Conservation (phyloP, 2,797 vertebrate genomes). For the Knipowitschia caucasica region DNA sequence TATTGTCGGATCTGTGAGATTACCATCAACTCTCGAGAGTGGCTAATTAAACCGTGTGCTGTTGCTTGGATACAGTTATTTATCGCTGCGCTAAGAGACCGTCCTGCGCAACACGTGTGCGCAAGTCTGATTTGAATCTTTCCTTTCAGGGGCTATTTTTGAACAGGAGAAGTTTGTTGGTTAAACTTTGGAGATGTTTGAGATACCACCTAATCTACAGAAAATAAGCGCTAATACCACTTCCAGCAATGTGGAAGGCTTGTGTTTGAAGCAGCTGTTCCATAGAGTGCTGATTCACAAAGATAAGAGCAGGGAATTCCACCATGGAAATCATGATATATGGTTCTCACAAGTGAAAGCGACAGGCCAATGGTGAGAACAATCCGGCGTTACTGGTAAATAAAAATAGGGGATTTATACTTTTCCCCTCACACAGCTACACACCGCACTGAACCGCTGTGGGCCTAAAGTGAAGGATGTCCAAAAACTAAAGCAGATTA, state of each 20-base stretch:
- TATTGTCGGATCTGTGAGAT: slow-evolving; percentile 18
- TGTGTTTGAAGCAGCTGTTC: slow-evolving; percentile 45
- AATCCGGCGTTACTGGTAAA: slow-evolving; percentile 15
- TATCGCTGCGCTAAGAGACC: slow-evolving; percentile 18
- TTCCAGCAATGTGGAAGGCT: slow-evolving; percentile 33
- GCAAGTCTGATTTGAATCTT: slow-evolving; percentile 16
- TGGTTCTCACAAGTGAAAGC: slow-evolving; percentile 15
- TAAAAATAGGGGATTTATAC: slow-evolving; percentile 5
- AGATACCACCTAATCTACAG: neutral
- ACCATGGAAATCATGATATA: slow-evolving; percentile 39
- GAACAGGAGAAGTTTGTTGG: neutral
- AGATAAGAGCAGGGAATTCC: slow-evolving; percentile 43
- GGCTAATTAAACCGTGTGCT: slow-evolving; percentile 39
- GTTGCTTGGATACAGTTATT: slow-evolving; percentile 34
- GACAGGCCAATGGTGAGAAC: slow-evolving; percentile 39
- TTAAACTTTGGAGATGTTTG: neutral
- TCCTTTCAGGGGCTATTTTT: neutral
- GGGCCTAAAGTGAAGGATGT: neutral
- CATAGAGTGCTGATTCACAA: slow-evolving; percentile 50
- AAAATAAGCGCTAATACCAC: slow-evolving; percentile 34
- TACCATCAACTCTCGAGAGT: slow-evolving; percentile 7
- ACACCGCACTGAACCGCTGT: neutral
- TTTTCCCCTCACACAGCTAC: neutral
- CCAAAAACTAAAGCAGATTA: too few relatives aligned
- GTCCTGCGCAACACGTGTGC: slow-evolving; percentile 16